Evolutionary conservation across 2,113 vertebrate genomes (phyloP).

Genomic region (Calidris pygmaea): DNA sequence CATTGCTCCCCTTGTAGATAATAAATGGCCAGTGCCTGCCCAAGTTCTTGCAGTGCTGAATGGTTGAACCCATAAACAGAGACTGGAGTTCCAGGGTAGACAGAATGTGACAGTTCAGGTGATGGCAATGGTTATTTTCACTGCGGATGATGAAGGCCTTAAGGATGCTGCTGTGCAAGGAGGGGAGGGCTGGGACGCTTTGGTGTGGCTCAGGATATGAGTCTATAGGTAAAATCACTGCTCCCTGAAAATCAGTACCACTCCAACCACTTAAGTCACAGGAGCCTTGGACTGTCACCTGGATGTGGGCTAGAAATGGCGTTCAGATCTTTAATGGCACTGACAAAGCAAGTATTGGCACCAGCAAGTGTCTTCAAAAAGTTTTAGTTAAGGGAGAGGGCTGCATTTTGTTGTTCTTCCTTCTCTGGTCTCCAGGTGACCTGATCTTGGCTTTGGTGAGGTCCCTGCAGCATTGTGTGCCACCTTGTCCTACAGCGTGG

Average conservation of each 20-base stretch:
- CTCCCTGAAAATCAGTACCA: fast-evolving
- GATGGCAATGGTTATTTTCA: fast-evolving
- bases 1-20: fast-evolving
- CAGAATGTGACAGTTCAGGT: neutral
- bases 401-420: neutral
- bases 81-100: fast-evolving
- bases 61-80: fast-evolving
- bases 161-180: neutral
- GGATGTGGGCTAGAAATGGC: neutral
- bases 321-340: neutral
- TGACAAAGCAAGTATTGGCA: neutral
- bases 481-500: fast-evolving
- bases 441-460: neutral
- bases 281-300: neutral
- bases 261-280: fast-evolving
- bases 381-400: neutral
- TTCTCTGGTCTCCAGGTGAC: neutral
- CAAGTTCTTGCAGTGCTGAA: neutral
- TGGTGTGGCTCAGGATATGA: neutral
- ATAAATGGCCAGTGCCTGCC: neutral
- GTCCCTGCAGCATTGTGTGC: fast-evolving
- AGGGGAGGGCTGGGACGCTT: neutral
- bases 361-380: neutral
- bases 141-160: too few relatives aligned
- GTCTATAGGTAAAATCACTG: neutral